Evolutionary conservation across 2,113 vertebrate genomes (phyloP), one percentile per base, ranked within the genome.

Genomic region (Indicator maculatus): DNA sequence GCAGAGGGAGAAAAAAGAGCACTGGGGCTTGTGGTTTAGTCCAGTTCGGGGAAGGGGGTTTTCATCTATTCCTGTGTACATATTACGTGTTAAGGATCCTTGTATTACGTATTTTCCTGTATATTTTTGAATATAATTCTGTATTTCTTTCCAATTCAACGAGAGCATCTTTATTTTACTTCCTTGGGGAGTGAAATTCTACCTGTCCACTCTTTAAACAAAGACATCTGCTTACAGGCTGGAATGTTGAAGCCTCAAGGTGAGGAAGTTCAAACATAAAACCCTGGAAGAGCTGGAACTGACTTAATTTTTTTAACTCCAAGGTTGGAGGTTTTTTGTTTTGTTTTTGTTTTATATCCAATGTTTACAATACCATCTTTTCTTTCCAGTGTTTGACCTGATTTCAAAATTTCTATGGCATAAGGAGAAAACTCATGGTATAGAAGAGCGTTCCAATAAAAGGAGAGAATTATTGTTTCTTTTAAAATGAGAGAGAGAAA

Each of bases 161-260:
- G 15, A 44, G 41, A 44, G 41, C 41, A 44, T 44, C 41, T 44
- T 44, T 44, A 44, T 16, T 7, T 44, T 14, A 44, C 41, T 44
- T 44, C 41, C 41, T 44, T 44, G 15, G 41, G 41, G 15, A 44
- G 41, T 44, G 7, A 44, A 44, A 44, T 44, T 44, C 41, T 44
- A 16, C 16, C 41, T 44, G 14, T 44, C 41, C 15, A 16, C 41
- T 44, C 41, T 44, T 44, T 44, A 44, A 44, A 44, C 15, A 13
- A 44, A 44, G 15, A 44, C 41, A 44, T 14, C 71, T 89, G 85
- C 95, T 94, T 93, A 89, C 78, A 80, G 67, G 59, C 72, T 64
- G 77, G 64, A 95, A 88, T 80, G 41, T 64, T 71, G 87, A 74
- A 88, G 33, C 39, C 28, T 86, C 2, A 2, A 89, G 67, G 61